Evolutionary conservation across 2,888 invertebrate species (phyloP).

Genomic region (Epinotia ramella): DNA sequence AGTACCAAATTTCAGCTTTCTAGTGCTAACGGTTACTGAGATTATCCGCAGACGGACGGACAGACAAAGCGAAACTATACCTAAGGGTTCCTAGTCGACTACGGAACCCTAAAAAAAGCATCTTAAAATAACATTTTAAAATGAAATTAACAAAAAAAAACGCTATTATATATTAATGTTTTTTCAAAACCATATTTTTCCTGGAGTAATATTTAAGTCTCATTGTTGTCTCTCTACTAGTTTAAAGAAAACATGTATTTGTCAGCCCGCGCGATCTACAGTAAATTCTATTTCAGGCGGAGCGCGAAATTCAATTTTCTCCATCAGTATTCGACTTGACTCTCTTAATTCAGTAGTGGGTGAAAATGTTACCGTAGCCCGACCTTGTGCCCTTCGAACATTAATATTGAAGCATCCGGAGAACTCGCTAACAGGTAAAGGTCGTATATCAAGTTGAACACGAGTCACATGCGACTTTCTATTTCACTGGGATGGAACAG

Average conservation of each 20-base stretch:
- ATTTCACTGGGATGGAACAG: background rate
- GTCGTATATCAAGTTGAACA: background rate
- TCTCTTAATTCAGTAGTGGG: background rate
- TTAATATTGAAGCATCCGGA: slow-evolving; percentile 21
- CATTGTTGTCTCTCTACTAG: background rate
- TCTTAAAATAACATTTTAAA: too few relatives aligned
- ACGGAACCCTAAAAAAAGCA: too few relatives aligned
- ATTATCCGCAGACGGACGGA: too few relatives aligned
- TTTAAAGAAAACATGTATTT: background rate
- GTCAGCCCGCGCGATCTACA: background rate
- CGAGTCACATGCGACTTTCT: background rate
- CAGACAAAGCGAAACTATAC: too few relatives aligned
- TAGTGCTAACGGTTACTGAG: too few relatives aligned
- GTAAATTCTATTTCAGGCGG: background rate
- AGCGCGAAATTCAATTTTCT: background rate
- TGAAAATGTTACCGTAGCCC: slow-evolving; percentile 10
- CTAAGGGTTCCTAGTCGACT: too few relatives aligned
- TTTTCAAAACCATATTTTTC: too few relatives aligned
- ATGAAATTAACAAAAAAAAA: too few relatives aligned
- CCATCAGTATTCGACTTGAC: too few relatives aligned
- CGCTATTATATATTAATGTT: too few relatives aligned
- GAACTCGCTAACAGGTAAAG: background rate
- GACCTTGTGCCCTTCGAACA: slow-evolving; percentile 24
- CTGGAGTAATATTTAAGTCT: background rate
- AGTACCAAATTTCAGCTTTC: too few relatives aligned